Base-by-base conservation (phyloP, 2,113 vertebrate genomes). In the Amblyopsis rosae region DNA sequence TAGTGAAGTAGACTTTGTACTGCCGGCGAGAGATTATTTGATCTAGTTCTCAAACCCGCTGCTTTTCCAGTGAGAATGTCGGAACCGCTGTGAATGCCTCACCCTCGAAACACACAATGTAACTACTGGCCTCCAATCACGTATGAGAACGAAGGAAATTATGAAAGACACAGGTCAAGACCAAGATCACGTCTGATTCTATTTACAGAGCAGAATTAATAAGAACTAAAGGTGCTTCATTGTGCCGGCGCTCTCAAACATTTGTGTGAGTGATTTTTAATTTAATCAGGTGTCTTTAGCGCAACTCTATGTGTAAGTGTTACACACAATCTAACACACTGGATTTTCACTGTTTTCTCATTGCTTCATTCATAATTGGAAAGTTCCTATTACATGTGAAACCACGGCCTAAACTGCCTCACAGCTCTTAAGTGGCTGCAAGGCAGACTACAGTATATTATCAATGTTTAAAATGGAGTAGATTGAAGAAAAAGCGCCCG, bases 151-250 rank as follows among this genome's bases (percentile, higher is more conserved):
- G 73, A 72, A 59, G 67, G 56, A 83, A 82, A 84, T 76, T 59
- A 82, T 74, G 85, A 77, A 81, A 84, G 84, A 81, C 71, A 79
- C 83, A 75, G 69, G 81, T 87, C 81, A 83, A 67, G 73, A 80
- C 76, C 75, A 59, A 90, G 82, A 66, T 87, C 82, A 86, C 64
- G 73, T 82, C 72, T 58, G 69, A 86, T 80, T 89, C 73, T 87
- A 88, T 90, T 89, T 86, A 79, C 82, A 79, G 82, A 78, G 72
- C 54, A 73, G 70, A 83, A 86, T 86, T 87, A 89, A 87, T 84
- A 89, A 88, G 81, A 82, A 79, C 80, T 76, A 54, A 86, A 85
- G 85, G 88, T 83, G 83, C 80, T 81, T 63, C 9, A 56, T 60
- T 50, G 75, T 76, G 79, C 69, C 59, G 65, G 70, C 81, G 65